Conservation (phyloP, 2,797 vertebrate species). For the Erithacus rubecula region DNA sequence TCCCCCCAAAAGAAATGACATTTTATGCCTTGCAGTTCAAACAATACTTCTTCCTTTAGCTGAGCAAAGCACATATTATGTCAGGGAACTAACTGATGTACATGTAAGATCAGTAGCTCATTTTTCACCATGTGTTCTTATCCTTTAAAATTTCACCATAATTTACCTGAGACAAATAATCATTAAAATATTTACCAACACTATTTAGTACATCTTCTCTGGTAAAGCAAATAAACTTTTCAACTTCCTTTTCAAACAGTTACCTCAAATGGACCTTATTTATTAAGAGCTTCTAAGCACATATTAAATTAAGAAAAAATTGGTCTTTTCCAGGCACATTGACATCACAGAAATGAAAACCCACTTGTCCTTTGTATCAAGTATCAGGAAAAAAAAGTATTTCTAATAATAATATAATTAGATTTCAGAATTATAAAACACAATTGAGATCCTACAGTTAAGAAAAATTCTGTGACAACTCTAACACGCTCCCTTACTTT, state of each 20-base stretch:
- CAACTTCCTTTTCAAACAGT: neutral
- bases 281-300: neutral
- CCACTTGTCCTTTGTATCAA: neutral
- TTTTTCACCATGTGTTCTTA: neutral
- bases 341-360: neutral
- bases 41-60: neutral
- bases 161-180: slow-evolving; percentile 13
- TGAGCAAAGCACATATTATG: neutral
- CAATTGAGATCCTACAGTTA: neutral
- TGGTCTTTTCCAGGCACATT: neutral
- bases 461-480: neutral
- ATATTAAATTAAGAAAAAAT: neutral
- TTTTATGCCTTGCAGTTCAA: neutral
- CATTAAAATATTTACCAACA: slow-evolving; percentile 35
- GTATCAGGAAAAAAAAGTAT: neutral
- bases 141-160: neutral
- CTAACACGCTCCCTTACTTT: neutral
- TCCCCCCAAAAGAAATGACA: neutral
- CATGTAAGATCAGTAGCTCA: neutral
- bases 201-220: neutral
- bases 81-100: neutral
- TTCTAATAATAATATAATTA: neutral
- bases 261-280: neutral
- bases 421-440: neutral
- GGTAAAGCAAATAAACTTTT: neutral